Evolutionary conservation across 2,113 vertebrate species (phyloP).

Genomic region (Sturnus vulgaris): DNA sequence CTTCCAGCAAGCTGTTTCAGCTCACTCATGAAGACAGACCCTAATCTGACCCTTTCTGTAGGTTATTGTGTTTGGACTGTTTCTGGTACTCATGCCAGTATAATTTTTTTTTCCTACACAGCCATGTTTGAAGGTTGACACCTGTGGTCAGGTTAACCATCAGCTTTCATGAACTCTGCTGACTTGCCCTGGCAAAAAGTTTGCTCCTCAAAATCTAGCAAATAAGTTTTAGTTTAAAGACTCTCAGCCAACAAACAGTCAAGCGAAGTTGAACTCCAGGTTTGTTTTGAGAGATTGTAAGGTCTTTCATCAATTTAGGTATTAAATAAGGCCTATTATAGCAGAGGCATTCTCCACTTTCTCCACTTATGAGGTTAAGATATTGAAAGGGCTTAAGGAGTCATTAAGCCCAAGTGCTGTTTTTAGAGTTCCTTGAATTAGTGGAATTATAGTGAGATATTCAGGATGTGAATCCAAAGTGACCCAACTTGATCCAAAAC

Average conservation of each 20-base stretch:
- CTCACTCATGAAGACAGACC: background rate
- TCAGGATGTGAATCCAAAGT: background rate
- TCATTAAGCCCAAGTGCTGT: background rate
- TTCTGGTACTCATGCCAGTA: background rate
- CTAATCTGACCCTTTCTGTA: background rate
- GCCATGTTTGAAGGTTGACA: background rate
- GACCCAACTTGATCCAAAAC: background rate
- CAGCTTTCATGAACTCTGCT: background rate
- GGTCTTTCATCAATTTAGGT: background rate
- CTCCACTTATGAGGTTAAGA: background rate
- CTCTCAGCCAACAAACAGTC: background rate
- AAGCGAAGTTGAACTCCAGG: background rate
- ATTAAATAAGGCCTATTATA: background rate
- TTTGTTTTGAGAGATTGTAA: background rate
- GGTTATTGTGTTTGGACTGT: background rate
- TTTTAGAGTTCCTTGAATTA: background rate
- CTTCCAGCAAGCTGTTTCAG: background rate
- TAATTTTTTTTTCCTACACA: background rate
- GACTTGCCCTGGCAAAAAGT: background rate
- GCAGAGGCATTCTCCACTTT: background rate
- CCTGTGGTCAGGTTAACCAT: background rate
- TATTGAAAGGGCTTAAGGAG: background rate
- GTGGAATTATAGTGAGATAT: background rate
- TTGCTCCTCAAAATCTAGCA: background rate
- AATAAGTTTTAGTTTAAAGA: background rate